phyloP scores from a whole-genome alignment of 2,113 vertebrate genomes.

The Saimiri boliviensis region DNA sequence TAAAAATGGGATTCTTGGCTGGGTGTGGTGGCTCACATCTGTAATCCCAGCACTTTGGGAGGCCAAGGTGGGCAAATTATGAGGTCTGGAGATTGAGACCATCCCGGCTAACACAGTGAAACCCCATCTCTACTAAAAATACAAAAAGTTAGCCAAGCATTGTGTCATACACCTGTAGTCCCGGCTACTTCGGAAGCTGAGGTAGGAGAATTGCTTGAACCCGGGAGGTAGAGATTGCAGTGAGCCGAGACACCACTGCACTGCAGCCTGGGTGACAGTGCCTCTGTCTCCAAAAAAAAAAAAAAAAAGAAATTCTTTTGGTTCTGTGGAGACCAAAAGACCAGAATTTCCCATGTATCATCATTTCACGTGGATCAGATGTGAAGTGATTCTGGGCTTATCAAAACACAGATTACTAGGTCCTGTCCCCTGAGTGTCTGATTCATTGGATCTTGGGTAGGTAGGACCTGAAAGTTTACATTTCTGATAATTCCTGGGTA shows the following conservation, averaged over 20 bases:
- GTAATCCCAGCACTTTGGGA: background rate
- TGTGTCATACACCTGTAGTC: background rate
- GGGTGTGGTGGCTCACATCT: background rate
- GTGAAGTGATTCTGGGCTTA: no score
- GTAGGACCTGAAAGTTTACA: background rate
- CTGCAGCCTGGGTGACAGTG: background rate
- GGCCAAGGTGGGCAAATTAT: background rate
- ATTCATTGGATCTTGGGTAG: slow-evolving; percentile 3
- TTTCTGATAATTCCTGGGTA: background rate
- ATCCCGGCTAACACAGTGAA: background rate
- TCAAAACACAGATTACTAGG: background rate
- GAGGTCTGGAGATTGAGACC: background rate
- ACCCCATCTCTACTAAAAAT: background rate
- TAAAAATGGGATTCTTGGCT: background rate
- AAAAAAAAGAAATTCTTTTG: background rate
- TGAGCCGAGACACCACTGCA: background rate
- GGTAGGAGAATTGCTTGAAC: background rate
- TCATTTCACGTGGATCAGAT: background rate
- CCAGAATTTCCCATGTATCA: no score
- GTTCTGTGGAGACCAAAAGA: background rate
- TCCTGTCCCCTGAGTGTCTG: background rate
- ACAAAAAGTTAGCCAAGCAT: background rate
- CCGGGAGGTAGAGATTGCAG: background rate
- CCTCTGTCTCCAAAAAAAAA: background rate
- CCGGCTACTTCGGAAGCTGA: background rate